phyloP scores from a whole-genome alignment of 2,113 vertebrate genomes.

The Cyanocitta stelleri region DNA sequence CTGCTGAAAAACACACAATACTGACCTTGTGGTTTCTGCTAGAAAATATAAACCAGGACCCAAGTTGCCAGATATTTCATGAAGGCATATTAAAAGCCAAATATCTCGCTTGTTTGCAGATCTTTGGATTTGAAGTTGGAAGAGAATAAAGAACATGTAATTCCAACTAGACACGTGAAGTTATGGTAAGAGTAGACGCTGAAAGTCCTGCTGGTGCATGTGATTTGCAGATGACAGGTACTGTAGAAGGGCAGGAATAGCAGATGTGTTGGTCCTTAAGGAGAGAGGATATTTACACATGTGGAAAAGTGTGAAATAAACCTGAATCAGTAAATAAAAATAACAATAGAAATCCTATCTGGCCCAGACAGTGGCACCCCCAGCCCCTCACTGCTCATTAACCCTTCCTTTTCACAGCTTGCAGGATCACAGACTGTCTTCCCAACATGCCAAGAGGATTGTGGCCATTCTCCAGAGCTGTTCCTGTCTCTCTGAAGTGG shows the following conservation, averaged over 20 bases:
- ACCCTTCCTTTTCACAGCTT: slow-evolving; percentile 36
- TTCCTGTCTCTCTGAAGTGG: slow-evolving; percentile 54
- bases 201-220: neutral
- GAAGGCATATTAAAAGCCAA: neutral
- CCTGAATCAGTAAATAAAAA: neutral
- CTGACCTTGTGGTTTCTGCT: neutral
- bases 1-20: neutral
- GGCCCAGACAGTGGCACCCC: neutral
- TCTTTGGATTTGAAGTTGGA: neutral
- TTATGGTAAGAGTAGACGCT: slow-evolving; percentile 37
- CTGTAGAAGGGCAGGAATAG: neutral
- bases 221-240: neutral
- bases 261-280: neutral
- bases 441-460: neutral
- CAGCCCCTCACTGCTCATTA: neutral
- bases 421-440: slow-evolving; percentile 32
- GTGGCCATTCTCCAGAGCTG: slow-evolving; percentile 50
- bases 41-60: neutral
- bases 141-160: neutral
- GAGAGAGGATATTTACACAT: neutral
- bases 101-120: slow-evolving; percentile 4
- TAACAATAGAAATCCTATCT: neutral
- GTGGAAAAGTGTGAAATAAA: neutral
- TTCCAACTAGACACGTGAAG: neutral
- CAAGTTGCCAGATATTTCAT: neutral